Evolutionary conservation across 1,140 invertebrate species (phyloP), one percentile per base, ranked within the genome.

Genomic region (Chionoecetes opilio): DNA sequence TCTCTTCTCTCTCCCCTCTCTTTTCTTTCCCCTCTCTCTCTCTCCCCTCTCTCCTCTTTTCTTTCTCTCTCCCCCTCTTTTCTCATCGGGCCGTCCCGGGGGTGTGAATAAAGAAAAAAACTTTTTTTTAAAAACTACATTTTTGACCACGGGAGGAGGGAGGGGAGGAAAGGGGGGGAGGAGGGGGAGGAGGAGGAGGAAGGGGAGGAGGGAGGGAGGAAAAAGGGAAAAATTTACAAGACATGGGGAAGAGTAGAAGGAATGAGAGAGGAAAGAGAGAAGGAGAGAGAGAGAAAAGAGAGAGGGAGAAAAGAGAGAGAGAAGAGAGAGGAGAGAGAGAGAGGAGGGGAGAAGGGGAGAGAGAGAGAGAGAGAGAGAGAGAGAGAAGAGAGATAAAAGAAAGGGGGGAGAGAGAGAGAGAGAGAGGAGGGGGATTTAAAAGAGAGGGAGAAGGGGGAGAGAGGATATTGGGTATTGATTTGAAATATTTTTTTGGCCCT

Each of bases 1-100:
- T 29, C 35, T 75, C 26, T 34, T 31, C 29, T 32, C 32, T 3
- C 29, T 32, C 31, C 34, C 38, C 35, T 75, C 53, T 75, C 35
- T 38, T 34, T 93, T 34, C 35, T 5, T 93, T 38, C 26, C 82
- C 46, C 37, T 85, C 82, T 93, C 37, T 37, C 82, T 92, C 32
- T 63, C 46, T 46, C 84, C 14, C 9, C 26, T 84, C 26, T 34
- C 32, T 34, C 82, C 9, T 34, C 82, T 84, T n/a, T 9, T 84
- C 29, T n/a, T 84, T 29, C 82, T 34, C 29, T 84, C 82, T 31
- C 9, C 9, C 82, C 21, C 21, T n/a, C 21, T 9, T 84, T 34
- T 84, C 9, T 84, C 26, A 84, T 34, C 82, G 8, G 9, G 14
- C 86, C 8, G 9, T 34, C n/a, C 5, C 41, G 5, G 41, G 41